These are phyloP conservation scores for Gerris lacustris DNA, from an alignment of 2,888 invertebrate genomes.

Conservation along the genomic window DNA sequence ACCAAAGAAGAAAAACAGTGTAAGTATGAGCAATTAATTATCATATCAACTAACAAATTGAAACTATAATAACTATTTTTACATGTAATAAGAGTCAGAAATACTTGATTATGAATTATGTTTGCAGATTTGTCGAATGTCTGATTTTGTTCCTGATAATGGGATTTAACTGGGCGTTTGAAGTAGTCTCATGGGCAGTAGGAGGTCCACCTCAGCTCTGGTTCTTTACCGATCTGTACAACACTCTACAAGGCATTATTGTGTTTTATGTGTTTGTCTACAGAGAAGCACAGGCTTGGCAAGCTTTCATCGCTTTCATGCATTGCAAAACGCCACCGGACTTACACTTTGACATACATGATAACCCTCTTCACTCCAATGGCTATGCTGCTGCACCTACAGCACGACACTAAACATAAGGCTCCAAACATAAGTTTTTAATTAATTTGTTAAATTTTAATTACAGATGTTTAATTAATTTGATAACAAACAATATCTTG, in stretches of 20 bases:
- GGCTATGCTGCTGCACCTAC: neutral
- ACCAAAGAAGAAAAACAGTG: neutral
- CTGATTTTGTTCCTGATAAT: constrained; percentile 51
- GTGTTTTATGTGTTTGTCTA: constrained; percentile 52
- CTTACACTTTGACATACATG: neutral
- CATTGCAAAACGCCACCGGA: neutral
- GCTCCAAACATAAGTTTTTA: no score
- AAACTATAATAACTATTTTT: no score
- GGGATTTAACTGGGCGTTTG: constrained; percentile 58
- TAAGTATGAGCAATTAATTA: neutral
- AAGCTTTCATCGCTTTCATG: neutral
- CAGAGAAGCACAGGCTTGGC: constrained; percentile 7
- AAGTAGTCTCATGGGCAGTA: constrained; percentile 53
- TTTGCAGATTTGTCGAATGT: constrained; percentile 44
- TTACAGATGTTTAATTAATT: no score
- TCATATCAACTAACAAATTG: no score
- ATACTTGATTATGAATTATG: no score
- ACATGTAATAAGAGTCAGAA: no score
- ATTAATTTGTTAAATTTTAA: no score
- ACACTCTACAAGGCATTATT: constrained; percentile 55
- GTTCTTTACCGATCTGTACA: constrained; percentile 54
- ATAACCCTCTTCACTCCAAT: neutral
- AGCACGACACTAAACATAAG: neutral
- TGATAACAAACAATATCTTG: no score
- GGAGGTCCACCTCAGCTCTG: constrained; percentile 43